These are phyloP conservation scores for Buphagus erythrorhynchus DNA, from an alignment of 2,797 vertebrate genomes.

Conservation along the genomic window DNA sequence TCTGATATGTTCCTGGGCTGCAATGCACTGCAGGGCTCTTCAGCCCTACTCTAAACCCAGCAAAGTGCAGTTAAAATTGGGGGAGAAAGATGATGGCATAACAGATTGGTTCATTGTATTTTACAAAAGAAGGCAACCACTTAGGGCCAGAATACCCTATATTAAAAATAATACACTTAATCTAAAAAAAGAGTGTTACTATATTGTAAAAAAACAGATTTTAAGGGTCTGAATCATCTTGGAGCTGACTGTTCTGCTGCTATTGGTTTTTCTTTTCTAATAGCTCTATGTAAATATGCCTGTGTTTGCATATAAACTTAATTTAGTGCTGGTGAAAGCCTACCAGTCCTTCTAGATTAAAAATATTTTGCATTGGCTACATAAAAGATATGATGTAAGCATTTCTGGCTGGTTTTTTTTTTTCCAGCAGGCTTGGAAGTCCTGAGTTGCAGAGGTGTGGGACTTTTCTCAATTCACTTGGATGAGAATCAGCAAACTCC, in stretches of 20 bases:
- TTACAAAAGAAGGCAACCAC: neutral
- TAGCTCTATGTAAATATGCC: neutral
- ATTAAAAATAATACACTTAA: conserved; percentile 1
- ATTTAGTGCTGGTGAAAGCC: neutral
- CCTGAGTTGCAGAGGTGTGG: neutral
- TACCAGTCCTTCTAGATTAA: neutral
- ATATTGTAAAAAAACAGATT: neutral
- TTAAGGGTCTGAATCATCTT: neutral
- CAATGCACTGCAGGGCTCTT: neutral
- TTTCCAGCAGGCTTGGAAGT: neutral
- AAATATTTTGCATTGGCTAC: neutral
- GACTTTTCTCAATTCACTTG: neutral
- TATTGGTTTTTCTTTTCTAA: neutral
- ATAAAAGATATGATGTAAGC: neutral
- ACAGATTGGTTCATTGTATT: neutral
- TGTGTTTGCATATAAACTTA: neutral
- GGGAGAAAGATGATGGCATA: neutral
- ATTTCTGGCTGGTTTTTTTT: neutral
- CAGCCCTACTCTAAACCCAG: neutral
- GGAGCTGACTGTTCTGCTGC: neutral
- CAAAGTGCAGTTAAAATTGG: neutral
- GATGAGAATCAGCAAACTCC: neutral
- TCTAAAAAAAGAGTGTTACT: neutral
- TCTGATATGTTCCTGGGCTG: neutral
- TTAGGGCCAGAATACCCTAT: neutral